These are phyloP conservation scores for Menura novaehollandiae DNA, from an alignment of 2,113 vertebrate genomes.

Conservation along the genomic window DNA sequence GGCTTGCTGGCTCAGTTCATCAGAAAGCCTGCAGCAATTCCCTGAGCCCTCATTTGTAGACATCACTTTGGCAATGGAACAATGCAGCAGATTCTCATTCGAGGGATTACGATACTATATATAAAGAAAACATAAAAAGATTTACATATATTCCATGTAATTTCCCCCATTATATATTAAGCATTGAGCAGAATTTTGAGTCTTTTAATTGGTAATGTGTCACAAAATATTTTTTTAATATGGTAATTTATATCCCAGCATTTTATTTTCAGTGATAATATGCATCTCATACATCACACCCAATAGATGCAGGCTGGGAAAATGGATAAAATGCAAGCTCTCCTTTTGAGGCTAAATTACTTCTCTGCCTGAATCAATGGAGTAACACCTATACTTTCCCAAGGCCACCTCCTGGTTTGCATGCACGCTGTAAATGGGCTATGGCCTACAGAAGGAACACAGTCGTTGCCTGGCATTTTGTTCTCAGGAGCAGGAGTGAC, in stretches of 20 bases:
- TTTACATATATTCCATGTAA: neutral
- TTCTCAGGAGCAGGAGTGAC: neutral
- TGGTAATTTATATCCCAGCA: neutral
- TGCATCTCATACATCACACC: neutral
- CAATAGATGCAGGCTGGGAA: neutral
- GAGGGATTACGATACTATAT: neutral
- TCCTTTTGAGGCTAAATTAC: neutral
- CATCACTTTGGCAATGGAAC: conserved; percentile 26
- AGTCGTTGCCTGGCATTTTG: neutral
- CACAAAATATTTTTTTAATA: neutral
- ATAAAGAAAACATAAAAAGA: conserved; percentile 14
- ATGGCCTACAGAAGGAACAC: neutral
- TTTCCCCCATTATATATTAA: neutral
- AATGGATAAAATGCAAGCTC: neutral
- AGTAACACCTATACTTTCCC: neutral
- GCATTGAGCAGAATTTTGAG: neutral
- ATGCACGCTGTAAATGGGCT: neutral
- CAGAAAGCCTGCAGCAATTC: conserved; percentile 10
- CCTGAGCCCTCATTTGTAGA: neutral
- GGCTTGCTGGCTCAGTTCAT: neutral
- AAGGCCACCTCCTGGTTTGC: neutral
- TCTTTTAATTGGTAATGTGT: neutral
- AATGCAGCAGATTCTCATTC: neutral
- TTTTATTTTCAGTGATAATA: neutral
- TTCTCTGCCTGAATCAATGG: neutral